A percentile compares a stretch with the other conserved stretches of the same genome.
Conservation (phyloP, 2,113 vertebrate species). For the Lethenteron reissneri region DNA sequence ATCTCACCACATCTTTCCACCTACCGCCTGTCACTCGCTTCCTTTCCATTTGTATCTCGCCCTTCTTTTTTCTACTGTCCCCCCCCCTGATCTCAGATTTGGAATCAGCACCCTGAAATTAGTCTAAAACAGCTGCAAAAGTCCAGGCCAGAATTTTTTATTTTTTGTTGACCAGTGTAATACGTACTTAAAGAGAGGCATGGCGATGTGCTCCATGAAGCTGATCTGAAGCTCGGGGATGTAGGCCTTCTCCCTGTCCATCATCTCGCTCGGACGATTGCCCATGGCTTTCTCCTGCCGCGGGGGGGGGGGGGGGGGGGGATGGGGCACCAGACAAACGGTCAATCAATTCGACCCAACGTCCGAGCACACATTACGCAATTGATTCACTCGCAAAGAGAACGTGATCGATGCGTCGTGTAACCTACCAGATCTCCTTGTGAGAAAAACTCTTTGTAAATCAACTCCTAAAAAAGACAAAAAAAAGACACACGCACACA, state of each 20-base stretch:
- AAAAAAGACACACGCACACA: background rate
- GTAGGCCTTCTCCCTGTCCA: constrained; percentile 96
- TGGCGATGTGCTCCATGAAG: constrained; percentile 97
- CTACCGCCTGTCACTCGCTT: no score
- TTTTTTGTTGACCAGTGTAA: no score
- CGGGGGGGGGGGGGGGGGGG: constrained; percentile 5
- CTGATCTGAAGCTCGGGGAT: constrained; percentile 93
- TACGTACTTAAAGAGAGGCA: constrained; percentile 83
- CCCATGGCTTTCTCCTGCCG: constrained; percentile 90
- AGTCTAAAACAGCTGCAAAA: no score
- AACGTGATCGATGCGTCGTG: background rate
- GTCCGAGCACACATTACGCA: no score
- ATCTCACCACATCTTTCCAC: no score
- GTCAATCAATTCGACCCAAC: no score
- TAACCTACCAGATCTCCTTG: constrained; percentile 83
- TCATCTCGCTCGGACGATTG: constrained; percentile 90
- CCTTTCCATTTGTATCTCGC: no score
- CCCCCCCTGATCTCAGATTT: no score
- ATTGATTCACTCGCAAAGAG: background rate
- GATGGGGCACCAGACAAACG: constrained; percentile 8
- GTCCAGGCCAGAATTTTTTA: no score
- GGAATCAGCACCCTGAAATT: no score
- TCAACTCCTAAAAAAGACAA: constrained; percentile 50
- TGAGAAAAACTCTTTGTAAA: constrained; percentile 98
- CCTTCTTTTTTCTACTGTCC: no score